Conservation (phyloP, 2,113 vertebrate genomes). For the Donacobius atricapilla region DNA sequence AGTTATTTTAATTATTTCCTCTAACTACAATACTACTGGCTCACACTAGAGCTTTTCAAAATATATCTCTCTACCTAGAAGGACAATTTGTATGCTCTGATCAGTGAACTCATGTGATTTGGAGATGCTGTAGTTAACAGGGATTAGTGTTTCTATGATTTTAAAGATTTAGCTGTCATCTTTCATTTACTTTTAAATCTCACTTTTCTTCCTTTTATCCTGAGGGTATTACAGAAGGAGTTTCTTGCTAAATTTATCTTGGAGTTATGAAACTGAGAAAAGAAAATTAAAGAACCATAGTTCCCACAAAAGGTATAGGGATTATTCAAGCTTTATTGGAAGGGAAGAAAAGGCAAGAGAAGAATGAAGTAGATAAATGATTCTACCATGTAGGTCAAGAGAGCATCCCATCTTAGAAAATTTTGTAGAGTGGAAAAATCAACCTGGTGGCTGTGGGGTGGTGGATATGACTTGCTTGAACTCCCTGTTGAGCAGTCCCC, state of each 20-base stretch:
- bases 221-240: not conserved
- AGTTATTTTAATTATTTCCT: slow-evolving; percentile 51
- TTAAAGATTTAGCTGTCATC: slow-evolving; percentile 35
- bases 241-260: slow-evolving; percentile 46
- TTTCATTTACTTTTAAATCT: slow-evolving; percentile 48
- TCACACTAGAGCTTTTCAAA: not conserved
- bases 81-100: not conserved
- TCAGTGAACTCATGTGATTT: not conserved
- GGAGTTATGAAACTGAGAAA: slow-evolving; percentile 14
- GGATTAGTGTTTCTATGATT: slow-evolving; percentile 16
- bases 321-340: not conserved
- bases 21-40: not conserved
- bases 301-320: not conserved
- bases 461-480: not conserved
- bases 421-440: not conserved
- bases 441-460: not conserved
- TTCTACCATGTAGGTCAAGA: not conserved
- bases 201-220: slow-evolving; percentile 13
- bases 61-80: not conserved
- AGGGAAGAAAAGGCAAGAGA: not conserved
- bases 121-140: slow-evolving; percentile 23
- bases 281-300: not conserved
- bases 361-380: not conserved
- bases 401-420: not conserved
- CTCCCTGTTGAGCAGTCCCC: not conserved